Evolutionary conservation across 2,797 vertebrate species (phyloP).

Genomic region (Emys orbicularis): DNA sequence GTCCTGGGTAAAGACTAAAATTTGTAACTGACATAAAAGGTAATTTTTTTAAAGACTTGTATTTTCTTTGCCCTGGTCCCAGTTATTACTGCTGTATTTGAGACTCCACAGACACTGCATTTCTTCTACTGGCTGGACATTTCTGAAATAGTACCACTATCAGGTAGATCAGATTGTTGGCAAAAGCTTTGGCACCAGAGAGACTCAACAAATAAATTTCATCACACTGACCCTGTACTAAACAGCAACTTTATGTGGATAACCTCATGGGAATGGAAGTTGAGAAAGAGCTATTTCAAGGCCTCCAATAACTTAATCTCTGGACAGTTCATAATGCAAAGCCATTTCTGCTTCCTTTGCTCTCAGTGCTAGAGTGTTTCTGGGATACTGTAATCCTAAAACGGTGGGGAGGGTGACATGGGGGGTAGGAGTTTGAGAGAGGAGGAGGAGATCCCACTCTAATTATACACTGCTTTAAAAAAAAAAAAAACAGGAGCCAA

Average conservation of each 20-base stretch:
- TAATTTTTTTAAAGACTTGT: slow-evolving; percentile 28
- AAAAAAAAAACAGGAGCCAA: slow-evolving; percentile 75
- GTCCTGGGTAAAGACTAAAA: neutral
- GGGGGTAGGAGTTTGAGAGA: slow-evolving; percentile 63
- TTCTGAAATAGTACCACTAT: slow-evolving; percentile 85
- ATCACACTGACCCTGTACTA: slow-evolving; percentile 84
- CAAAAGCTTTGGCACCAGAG: slow-evolving; percentile 82
- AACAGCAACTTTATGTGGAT: slow-evolving; percentile 83
- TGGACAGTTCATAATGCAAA: slow-evolving; percentile 77
- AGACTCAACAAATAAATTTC: slow-evolving; percentile 89
- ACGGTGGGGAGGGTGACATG: slow-evolving; percentile 54
- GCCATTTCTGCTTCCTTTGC: slow-evolving; percentile 78
- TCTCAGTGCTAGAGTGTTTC: slow-evolving; percentile 71
- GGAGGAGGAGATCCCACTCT: slow-evolving; percentile 73
- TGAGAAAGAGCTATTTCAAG: slow-evolving; percentile 87
- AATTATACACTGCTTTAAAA: slow-evolving; percentile 71
- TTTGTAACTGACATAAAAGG: slow-evolving; percentile 23
- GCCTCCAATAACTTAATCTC: slow-evolving; percentile 83
- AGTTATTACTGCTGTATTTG: slow-evolving; percentile 42
- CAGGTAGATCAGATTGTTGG: slow-evolving; percentile 84
- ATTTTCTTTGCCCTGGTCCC: slow-evolving; percentile 36
- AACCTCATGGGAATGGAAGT: slow-evolving; percentile 83
- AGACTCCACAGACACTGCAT: slow-evolving; percentile 62
- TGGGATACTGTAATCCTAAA: slow-evolving; percentile 66
- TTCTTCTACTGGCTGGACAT: slow-evolving; percentile 78